These are phyloP conservation scores for Mesochorus sp. DNA, from an alignment of 2,888 invertebrate species.

Conservation along the genomic window DNA sequence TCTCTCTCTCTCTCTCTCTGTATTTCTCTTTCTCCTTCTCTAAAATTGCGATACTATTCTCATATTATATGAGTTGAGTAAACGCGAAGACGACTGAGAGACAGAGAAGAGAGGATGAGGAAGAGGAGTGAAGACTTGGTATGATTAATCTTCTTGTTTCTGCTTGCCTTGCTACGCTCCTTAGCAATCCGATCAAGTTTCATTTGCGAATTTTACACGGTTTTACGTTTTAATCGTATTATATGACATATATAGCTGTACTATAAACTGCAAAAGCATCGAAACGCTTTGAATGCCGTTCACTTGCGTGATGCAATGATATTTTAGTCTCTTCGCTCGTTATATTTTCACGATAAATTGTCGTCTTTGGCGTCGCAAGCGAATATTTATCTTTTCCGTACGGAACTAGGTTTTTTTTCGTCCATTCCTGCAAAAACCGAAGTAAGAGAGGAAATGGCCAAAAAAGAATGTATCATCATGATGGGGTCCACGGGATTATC, in stretches of 20 bases:
- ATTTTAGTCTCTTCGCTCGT: background rate
- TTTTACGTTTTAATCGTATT: slow-evolving; percentile 18
- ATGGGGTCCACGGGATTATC: slow-evolving; percentile 10
- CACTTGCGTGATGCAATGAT: background rate
- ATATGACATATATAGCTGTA: slow-evolving; percentile 1
- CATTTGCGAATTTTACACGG: slow-evolving; percentile 37
- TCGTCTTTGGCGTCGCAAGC: background rate
- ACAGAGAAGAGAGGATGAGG: background rate
- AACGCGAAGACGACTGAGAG: background rate
- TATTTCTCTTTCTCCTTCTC: background rate
- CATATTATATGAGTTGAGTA: slow-evolving; percentile 24
- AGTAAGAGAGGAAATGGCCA: background rate
- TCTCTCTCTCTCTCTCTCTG: background rate
- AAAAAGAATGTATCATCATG: slow-evolving; percentile 13
- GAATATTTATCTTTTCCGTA: slow-evolving; percentile 1
- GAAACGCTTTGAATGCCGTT: slow-evolving; percentile 20
- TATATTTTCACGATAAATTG: background rate
- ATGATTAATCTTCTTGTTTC: slow-evolving; percentile 55
- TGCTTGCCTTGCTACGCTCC: slow-evolving; percentile 23
- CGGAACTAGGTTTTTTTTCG: background rate
- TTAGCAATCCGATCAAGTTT: slow-evolving; percentile 51
- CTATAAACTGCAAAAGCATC: background rate
- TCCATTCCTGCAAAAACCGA: background rate
- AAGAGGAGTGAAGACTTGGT: background rate
- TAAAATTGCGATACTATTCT: background rate